These are phyloP conservation scores for Drepanosiphum platanoidis DNA, from an alignment of 2,888 invertebrate species.

Conservation along the genomic window DNA sequence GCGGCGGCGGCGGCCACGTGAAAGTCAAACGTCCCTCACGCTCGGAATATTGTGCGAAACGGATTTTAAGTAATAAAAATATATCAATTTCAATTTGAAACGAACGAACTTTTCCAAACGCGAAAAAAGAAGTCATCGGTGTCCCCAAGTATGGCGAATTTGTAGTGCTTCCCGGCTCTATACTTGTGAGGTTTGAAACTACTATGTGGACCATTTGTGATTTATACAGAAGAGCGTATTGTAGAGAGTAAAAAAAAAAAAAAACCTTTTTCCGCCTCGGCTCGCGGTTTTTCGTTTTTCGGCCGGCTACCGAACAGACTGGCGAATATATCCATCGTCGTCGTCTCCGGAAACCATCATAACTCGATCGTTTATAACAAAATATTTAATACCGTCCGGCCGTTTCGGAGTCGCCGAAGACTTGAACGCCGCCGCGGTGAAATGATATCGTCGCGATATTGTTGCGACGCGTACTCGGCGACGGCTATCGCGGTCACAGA, in stretches of 20 bases:
- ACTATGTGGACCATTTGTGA: too few species aligned
- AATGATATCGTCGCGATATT: neutral
- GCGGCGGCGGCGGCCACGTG: neutral
- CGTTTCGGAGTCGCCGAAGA: neutral
- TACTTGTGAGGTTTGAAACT: too few species aligned
- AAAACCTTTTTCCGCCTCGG: too few species aligned
- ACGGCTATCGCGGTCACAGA: neutral
- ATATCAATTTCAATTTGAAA: too few species aligned
- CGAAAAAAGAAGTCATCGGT: too few species aligned
- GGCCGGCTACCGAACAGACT: neutral
- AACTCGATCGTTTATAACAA: neutral
- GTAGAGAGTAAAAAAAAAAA: too few species aligned
- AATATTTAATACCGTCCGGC: neutral
- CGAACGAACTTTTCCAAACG: neutral
- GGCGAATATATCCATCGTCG: too few species aligned
- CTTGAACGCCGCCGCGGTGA: neutral
- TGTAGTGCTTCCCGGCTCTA: too few species aligned
- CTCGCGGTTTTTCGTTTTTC: neutral
- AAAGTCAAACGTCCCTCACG: neutral
- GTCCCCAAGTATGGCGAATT: too few species aligned
- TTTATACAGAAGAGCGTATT: too few species aligned
- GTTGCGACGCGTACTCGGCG: neutral
- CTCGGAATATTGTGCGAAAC: neutral
- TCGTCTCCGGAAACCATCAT: neutral
- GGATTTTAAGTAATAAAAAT: neutral